phyloP scores from a whole-genome alignment of 2,888 invertebrate species.

The Ophion ventricosus region DNA sequence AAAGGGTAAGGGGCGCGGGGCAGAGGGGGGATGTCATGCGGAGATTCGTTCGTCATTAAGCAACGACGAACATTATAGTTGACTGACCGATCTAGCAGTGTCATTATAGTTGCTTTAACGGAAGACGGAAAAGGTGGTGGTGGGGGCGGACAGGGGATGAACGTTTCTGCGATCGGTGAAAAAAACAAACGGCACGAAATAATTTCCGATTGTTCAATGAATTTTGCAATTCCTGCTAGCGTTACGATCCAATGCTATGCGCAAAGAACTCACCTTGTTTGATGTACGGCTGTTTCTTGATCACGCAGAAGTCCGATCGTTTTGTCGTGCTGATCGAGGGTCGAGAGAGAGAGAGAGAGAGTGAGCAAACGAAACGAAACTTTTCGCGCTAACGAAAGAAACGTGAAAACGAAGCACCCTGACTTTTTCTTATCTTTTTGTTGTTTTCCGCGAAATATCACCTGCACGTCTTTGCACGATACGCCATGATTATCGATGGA shows the following conservation, averaged over 20 bases:
- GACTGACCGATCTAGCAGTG: constrained; percentile 52
- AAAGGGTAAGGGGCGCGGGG: neutral
- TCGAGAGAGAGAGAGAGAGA: no score
- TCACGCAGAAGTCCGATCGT: neutral
- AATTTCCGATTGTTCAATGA: neutral
- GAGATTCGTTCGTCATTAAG: constrained; percentile 31
- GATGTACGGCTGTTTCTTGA: neutral
- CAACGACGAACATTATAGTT: constrained; percentile 46
- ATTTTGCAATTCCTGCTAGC: neutral
- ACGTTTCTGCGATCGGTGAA: neutral
- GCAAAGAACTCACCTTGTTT: neutral
- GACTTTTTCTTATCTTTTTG: no score
- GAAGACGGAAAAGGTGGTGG: neutral
- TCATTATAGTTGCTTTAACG: constrained; percentile 7
- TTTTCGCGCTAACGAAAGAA: neutral
- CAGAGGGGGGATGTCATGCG: no score
- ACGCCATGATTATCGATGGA: constrained; percentile 51
- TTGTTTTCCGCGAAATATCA: constrained; percentile 54
- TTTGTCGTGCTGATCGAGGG: constrained; percentile 29
- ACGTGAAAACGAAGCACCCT: neutral
- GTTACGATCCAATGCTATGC: neutral
- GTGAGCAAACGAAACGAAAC: no score
- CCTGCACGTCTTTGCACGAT: constrained; percentile 65
- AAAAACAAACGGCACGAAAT: neutral
- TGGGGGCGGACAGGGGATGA: neutral